phyloP scores from a whole-genome alignment of 2,888 invertebrate genomes.

The Ceramica pisi region DNA sequence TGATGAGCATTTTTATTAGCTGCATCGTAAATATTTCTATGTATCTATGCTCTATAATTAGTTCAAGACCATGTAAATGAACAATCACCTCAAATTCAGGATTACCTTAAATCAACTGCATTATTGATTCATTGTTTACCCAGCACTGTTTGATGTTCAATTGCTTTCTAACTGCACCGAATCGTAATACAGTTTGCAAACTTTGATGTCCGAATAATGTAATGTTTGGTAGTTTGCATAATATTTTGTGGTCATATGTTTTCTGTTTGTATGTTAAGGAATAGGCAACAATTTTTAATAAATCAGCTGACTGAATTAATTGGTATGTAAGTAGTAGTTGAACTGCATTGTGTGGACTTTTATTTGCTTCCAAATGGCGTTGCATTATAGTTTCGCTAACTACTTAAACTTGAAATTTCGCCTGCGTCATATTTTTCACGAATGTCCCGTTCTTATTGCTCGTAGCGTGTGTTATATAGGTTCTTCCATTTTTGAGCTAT shows the following conservation, averaged over 20 bases:
- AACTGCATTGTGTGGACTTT: not conserved
- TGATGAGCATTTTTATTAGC: not conserved
- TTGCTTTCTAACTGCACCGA: conserved; percentile 25
- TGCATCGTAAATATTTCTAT: not conserved
- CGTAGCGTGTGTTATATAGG: too few species aligned
- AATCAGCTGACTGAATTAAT: not conserved
- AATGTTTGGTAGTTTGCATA: conserved; percentile 7
- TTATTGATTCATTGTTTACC: conserved; percentile 25
- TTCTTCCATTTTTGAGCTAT: too few species aligned
- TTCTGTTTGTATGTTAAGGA: conserved; percentile 1
- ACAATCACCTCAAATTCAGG: conserved; percentile 18
- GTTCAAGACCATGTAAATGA: not conserved
- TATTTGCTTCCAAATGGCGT: too few species aligned
- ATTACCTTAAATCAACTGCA: conserved; percentile 40
- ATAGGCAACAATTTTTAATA: not conserved
- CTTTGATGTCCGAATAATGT: conserved; percentile 32
- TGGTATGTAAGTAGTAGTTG: not conserved
- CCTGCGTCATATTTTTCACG: too few species aligned
- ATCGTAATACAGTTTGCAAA: conserved; percentile 20
- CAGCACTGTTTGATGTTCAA: conserved; percentile 38
- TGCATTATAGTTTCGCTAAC: too few species aligned
- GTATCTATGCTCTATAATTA: conserved; percentile 14
- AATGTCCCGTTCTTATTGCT: too few species aligned
- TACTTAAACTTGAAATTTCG: too few species aligned
- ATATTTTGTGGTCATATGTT: conserved; percentile 11